A percentile compares a stretch with the other conserved stretches of the same genome.
Evolutionary conservation across 2,113 vertebrate species (phyloP).

Genomic region (Arizona elegans): DNA sequence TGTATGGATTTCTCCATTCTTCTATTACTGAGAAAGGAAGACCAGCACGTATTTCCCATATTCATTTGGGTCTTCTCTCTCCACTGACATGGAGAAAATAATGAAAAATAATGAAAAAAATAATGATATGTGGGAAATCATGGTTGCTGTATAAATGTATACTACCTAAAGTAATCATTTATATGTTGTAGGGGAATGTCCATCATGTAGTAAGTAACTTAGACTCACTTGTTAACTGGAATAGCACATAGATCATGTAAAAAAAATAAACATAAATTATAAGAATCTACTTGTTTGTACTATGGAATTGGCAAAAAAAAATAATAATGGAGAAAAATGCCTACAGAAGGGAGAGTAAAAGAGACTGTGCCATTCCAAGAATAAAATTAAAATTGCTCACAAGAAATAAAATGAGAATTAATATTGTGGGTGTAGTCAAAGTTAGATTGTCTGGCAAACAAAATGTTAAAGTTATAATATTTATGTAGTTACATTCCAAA

Average conservation of each 20-base stretch:
- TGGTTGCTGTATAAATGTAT: background rate
- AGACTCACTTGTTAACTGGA: background rate
- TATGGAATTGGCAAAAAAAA: background rate
- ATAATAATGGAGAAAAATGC: background rate
- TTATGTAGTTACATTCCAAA: no score
- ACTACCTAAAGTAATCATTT: background rate
- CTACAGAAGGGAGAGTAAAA: background rate
- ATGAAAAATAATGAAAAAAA: background rate
- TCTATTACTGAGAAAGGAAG: background rate
- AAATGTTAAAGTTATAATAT: no score
- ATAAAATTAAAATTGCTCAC: background rate
- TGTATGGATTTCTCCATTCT: background rate
- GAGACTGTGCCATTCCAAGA: background rate
- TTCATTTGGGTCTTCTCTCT: background rate
- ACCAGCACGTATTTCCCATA: background rate
- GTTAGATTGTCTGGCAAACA: background rate
- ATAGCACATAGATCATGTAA: background rate
- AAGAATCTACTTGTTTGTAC: background rate
- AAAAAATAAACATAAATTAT: background rate
- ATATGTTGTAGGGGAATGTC: background rate
- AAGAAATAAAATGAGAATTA: slow-evolving; percentile 1
- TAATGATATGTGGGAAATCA: background rate
- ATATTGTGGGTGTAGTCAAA: background rate
- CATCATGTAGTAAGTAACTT: background rate
- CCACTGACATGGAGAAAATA: background rate